These are phyloP conservation scores for Philopotamus ludificatus DNA, from an alignment of 1,140 invertebrate genomes.

Conservation along the genomic window DNA sequence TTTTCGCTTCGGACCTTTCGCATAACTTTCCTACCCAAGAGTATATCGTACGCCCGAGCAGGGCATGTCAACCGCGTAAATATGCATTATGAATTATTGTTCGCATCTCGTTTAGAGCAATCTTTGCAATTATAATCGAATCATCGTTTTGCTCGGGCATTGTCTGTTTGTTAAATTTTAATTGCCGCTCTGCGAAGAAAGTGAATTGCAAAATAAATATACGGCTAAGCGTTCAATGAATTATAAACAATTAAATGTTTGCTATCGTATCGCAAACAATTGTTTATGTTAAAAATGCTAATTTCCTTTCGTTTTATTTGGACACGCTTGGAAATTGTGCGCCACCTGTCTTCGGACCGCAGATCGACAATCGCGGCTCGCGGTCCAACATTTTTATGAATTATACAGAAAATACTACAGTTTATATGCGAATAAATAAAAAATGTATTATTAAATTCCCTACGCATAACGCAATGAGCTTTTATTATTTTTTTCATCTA, in stretches of 20 bases:
- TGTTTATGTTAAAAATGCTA: slow-evolving; percentile 1
- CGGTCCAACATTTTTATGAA: not conserved
- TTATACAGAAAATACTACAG: too few species aligned
- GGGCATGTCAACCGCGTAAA: too few species aligned
- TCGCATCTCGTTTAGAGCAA: too few species aligned
- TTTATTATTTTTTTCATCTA: too few species aligned
- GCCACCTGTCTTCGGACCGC: not conserved
- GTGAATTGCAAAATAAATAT: slow-evolving; percentile 3
- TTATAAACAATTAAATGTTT: slow-evolving; percentile 13
- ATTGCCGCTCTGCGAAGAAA: slow-evolving; percentile 3
- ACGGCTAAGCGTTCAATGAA: slow-evolving; percentile 13
- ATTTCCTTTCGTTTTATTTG: slow-evolving; percentile 12
- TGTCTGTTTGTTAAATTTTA: not conserved
- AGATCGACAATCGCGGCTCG: not conserved
- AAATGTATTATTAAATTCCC: too few species aligned
- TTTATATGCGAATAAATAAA: too few species aligned
- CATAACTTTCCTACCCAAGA: too few species aligned
- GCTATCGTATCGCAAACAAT: not conserved
- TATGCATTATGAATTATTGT: too few species aligned
- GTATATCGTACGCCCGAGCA: too few species aligned
- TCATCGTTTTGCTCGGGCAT: not conserved
- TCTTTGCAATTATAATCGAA: too few species aligned
- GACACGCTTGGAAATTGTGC: slow-evolving; percentile 4
- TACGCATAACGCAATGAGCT: too few species aligned
- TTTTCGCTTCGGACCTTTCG: too few species aligned